Conservation (phyloP, 2,888 invertebrate genomes). For the Euclidia mi region DNA sequence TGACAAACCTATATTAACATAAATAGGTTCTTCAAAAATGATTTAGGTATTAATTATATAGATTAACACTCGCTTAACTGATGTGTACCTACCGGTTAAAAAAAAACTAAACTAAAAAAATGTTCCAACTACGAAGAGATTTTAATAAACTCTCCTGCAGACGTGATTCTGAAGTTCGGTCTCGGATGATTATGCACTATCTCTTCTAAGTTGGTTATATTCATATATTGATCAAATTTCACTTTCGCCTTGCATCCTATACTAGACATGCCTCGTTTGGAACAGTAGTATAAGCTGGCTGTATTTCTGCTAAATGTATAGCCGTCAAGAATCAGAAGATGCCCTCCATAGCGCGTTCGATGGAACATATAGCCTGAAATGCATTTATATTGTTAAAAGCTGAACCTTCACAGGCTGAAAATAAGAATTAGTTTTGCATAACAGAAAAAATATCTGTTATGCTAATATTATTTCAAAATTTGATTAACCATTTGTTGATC, state of each 20-base stretch:
- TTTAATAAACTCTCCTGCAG: background rate
- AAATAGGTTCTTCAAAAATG: too few species aligned
- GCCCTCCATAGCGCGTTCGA: constrained; percentile 28
- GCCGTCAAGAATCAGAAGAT: constrained; percentile 51
- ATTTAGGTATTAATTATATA: too few species aligned
- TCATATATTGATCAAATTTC: constrained; percentile 28
- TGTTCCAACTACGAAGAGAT: constrained; percentile 10
- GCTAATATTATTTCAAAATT: too few species aligned
- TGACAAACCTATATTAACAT: too few species aligned
- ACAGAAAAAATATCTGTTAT: too few species aligned
- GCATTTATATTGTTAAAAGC: background rate
- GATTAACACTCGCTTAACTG: too few species aligned
- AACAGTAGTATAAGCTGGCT: constrained; percentile 50
- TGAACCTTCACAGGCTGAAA: too few species aligned
- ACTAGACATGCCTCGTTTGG: constrained; percentile 34
- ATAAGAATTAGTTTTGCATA: too few species aligned
- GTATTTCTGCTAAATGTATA: constrained; percentile 54
- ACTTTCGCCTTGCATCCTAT: constrained; percentile 49
- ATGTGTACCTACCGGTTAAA: too few species aligned
- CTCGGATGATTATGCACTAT: constrained; percentile 8
- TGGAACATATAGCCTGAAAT: constrained; percentile 15
- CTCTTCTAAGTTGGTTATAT: background rate
- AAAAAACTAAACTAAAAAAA: too few species aligned
- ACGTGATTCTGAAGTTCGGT: background rate
- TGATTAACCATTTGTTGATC: too few species aligned